Evolutionary conservation across 2,113 vertebrate genomes (phyloP).

Genomic region (Catharus bicknelli): DNA sequence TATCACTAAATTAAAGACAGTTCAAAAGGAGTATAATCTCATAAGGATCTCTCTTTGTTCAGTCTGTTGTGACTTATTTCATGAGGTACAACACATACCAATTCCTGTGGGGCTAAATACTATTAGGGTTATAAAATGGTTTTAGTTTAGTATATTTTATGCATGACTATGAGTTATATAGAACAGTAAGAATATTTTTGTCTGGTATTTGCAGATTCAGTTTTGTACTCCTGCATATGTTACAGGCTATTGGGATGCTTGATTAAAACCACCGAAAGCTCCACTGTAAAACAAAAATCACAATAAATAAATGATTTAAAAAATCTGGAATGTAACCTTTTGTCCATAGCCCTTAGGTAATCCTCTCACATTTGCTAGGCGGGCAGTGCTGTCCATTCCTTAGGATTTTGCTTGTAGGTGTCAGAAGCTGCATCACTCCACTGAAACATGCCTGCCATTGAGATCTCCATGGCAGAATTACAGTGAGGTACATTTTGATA

Average conservation of each 20-base stretch:
- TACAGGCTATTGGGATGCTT: not conserved
- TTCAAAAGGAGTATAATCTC: slow-evolving; percentile 38
- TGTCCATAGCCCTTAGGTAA: not conserved
- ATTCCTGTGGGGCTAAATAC: slow-evolving; percentile 9
- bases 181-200: not conserved
- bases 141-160: not conserved
- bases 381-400: not conserved
- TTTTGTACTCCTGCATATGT: not conserved
- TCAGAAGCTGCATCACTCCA: not conserved
- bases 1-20: slow-evolving; percentile 31
- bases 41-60: slow-evolving; percentile 15
- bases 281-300: not conserved
- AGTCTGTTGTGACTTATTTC: not conserved
- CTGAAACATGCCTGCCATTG: not conserved
- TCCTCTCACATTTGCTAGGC: not conserved
- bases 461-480: not conserved
- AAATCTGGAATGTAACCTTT: not conserved
- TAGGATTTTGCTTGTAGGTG: not conserved
- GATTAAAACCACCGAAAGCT: not conserved
- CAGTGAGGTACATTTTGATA: not conserved
- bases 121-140: not conserved
- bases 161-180: not conserved
- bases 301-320: not conserved
- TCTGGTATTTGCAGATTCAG: not conserved
- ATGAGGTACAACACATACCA: not conserved